Percentiles rank a stretch among this genome's conserved stretches.
Evolutionary conservation across 1,140 invertebrate genomes (phyloP).

Genomic region (Maniola jurtina): DNA sequence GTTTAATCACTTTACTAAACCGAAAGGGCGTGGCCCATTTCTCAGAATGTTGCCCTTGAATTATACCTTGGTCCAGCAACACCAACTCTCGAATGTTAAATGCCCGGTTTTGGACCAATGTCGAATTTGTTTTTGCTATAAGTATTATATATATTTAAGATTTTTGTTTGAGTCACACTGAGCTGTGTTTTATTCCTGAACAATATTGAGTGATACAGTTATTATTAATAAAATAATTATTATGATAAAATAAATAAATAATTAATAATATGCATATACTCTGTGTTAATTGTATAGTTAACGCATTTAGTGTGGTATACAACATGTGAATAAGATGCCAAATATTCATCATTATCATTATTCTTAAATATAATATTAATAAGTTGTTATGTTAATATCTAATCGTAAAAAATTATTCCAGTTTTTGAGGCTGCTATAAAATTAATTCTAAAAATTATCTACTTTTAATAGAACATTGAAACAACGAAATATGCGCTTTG

Average conservation of each 20-base stretch:
- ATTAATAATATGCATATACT: slow-evolving; percentile 44
- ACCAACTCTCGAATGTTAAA: not conserved
- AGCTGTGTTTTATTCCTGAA: slow-evolving; percentile 60
- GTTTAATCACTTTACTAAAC: too few species aligned
- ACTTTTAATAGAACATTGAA: not conserved
- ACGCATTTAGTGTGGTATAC: slow-evolving; percentile 53
- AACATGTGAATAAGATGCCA: slow-evolving; percentile 65
- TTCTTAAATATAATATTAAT: slow-evolving; percentile 35
- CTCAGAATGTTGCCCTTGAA: not conserved
- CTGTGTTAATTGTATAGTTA: slow-evolving; percentile 54
- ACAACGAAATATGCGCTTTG: not conserved
- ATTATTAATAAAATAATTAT: slow-evolving; percentile 30
- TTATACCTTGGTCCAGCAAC: not conserved
- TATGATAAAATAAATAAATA: not conserved
- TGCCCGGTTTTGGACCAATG: not conserved
- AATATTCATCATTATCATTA: slow-evolving; percentile 53
- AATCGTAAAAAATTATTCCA: slow-evolving; percentile 37
- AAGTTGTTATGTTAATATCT: slow-evolving; percentile 16
- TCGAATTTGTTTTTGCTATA: slow-evolving; percentile 6
- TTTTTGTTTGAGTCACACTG: slow-evolving; percentile 45
- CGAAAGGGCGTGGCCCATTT: not conserved
- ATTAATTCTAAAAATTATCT: slow-evolving; percentile 24
- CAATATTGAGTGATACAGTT: slow-evolving; percentile 50
- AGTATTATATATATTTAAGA: slow-evolving; percentile 44
- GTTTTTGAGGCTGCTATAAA: slow-evolving; percentile 43